A percentile compares a stretch with the other conserved stretches of the same genome.
phyloP scores from a whole-genome alignment of 2,113 vertebrate species.

The Thamnophis sirtalis region DNA sequence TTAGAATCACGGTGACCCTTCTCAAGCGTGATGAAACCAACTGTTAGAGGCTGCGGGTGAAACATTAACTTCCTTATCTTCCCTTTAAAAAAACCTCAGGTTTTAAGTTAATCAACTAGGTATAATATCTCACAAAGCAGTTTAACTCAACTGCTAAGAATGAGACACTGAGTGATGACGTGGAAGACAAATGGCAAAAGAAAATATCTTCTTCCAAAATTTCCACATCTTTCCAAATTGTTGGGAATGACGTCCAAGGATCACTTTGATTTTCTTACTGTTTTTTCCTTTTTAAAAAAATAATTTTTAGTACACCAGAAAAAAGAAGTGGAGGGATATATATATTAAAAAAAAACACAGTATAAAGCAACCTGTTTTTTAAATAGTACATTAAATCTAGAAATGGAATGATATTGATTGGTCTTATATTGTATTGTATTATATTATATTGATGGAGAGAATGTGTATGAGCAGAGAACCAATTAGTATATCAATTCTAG shows the following conservation, averaged over 20 bases:
- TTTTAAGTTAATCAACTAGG: not conserved
- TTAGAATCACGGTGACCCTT: not conserved
- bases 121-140: not conserved
- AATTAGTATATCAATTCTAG: not conserved
- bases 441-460: not conserved
- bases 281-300: not conserved
- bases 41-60: not conserved
- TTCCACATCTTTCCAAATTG: not conserved
- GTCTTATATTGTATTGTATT: too few species aligned
- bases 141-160: not conserved
- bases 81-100: not conserved
- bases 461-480: not conserved
- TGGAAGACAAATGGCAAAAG: not conserved
- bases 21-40: not conserved
- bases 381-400: not conserved
- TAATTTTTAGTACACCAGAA: not conserved
- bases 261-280: not conserved
- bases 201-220: not conserved
- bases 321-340: not conserved
- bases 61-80: not conserved
- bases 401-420: not conserved
- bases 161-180: not conserved
- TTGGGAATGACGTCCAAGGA: not conserved
- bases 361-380: not conserved
- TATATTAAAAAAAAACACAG: not conserved